These are phyloP conservation scores for Erinaceus europaeus DNA, from an alignment of 2,113 vertebrate species.

Conservation along the genomic window DNA sequence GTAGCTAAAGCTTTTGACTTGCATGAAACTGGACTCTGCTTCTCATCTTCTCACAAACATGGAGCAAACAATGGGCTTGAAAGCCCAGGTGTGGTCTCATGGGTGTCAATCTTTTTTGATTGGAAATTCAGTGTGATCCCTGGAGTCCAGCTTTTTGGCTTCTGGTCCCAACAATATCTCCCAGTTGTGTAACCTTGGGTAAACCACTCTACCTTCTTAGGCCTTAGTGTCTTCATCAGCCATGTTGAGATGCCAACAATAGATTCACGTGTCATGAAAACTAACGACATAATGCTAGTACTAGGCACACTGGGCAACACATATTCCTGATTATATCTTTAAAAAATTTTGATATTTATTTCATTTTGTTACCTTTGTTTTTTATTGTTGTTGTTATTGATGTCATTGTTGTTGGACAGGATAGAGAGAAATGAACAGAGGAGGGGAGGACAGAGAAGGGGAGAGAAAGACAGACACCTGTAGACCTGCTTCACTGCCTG, in stretches of 20 bases:
- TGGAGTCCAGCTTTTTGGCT: not conserved
- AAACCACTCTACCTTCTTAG: not conserved
- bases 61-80: not conserved
- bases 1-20: not conserved
- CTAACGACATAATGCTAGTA: not conserved
- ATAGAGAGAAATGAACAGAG: too few species aligned
- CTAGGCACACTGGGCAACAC: not conserved
- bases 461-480: too few species aligned
- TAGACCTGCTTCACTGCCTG: too few species aligned
- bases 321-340: not conserved
- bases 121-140: not conserved
- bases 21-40: not conserved
- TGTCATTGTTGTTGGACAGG: too few species aligned
- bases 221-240: not conserved
- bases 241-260: not conserved
- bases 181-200: not conserved
- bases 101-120: not conserved
- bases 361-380: too few species aligned
- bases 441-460: too few species aligned
- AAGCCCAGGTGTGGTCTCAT: not conserved
- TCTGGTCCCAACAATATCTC: rapidly evolving
- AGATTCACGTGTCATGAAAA: not conserved
- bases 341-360: too few species aligned
- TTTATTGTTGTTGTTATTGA: too few species aligned
- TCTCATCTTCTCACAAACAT: not conserved